These are phyloP conservation scores for Leptinotarsa defecta DNA, from an alignment of 1,140 invertebrate species.

Conservation along the genomic window DNA sequence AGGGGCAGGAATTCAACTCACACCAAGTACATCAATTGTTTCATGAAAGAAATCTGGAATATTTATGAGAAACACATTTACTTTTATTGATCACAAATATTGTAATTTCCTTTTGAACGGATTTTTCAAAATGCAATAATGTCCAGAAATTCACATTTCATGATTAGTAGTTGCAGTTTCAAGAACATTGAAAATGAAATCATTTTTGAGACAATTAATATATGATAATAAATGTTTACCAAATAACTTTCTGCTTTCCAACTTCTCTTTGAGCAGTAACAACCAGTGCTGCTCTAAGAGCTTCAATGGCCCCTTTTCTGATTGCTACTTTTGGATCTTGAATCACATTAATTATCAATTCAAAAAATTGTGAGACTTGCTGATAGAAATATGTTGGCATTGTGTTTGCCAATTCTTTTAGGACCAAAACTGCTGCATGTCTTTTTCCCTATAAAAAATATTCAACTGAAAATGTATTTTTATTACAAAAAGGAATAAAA, in stretches of 20 bases:
- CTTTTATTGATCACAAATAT: too few species aligned
- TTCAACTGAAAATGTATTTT: background rate
- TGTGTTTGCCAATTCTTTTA: conserved; percentile 91
- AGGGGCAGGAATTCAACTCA: too few species aligned
- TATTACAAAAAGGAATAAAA: background rate
- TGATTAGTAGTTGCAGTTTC: too few species aligned
- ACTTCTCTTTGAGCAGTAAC: conserved; percentile 94
- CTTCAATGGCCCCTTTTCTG: conserved; percentile 89
- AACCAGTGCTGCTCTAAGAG: conserved; percentile 87
- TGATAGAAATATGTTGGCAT: conserved; percentile 99
- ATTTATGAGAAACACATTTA: too few species aligned
- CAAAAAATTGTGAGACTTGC: conserved; percentile 95
- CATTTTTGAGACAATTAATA: too few species aligned
- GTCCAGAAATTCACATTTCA: too few species aligned
- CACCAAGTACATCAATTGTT: too few species aligned
- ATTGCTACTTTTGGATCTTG: conserved; percentile 91
- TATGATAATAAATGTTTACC: background rate
- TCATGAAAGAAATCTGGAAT: too few species aligned
- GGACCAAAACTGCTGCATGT: conserved; percentile 88
- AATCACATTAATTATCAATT: conserved; percentile 91
- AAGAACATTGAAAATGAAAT: too few species aligned
- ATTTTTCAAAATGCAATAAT: too few species aligned
- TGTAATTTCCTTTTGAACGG: too few species aligned
- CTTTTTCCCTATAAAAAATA: conserved; percentile 66
- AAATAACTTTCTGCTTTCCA: conserved; percentile 57